These are phyloP conservation scores for Lanius ludovicianus DNA, from an alignment of 2,113 vertebrate genomes.

Conservation along the genomic window DNA sequence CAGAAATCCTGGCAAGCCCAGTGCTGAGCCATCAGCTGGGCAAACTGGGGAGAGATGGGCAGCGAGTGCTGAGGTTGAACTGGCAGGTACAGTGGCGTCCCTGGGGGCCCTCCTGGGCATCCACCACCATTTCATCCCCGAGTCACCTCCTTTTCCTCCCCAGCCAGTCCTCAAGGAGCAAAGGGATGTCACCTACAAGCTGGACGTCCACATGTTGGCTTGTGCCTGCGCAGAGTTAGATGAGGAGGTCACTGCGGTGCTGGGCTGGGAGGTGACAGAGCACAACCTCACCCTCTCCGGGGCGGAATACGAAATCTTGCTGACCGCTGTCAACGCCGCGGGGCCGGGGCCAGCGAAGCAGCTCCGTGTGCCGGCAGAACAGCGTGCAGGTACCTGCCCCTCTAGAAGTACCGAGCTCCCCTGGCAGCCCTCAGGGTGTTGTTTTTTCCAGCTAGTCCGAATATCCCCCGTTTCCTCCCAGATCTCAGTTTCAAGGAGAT, in stretches of 20 bases:
- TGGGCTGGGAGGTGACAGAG: background rate
- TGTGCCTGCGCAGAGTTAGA: background rate
- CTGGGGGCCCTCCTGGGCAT: background rate
- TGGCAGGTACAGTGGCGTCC: conserved; percentile 32
- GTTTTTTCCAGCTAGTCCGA: no score
- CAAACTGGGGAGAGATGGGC: background rate
- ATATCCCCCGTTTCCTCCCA: background rate
- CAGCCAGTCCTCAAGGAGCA: background rate
- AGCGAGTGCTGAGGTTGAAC: conserved; percentile 30
- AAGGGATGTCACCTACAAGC: background rate
- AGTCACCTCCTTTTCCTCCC: background rate
- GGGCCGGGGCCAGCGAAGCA: background rate
- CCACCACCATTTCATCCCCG: accelerated
- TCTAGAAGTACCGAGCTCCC: accelerated
- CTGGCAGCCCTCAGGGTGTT: background rate
- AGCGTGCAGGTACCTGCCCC: background rate
- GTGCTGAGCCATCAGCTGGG: background rate
- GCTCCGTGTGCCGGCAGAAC: background rate
- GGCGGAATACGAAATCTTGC: conserved; percentile 28
- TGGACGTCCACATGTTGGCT: background rate
- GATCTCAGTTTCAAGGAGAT: background rate
- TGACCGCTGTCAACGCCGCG: accelerated
- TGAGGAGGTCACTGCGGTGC: background rate
- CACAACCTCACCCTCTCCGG: conserved; percentile 35
- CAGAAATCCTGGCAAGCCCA: background rate